A percentile compares a stretch with the other conserved stretches of the same genome.
phyloP scores from a whole-genome alignment of 2,113 vertebrate genomes.

The Amphiprion ocellaris region DNA sequence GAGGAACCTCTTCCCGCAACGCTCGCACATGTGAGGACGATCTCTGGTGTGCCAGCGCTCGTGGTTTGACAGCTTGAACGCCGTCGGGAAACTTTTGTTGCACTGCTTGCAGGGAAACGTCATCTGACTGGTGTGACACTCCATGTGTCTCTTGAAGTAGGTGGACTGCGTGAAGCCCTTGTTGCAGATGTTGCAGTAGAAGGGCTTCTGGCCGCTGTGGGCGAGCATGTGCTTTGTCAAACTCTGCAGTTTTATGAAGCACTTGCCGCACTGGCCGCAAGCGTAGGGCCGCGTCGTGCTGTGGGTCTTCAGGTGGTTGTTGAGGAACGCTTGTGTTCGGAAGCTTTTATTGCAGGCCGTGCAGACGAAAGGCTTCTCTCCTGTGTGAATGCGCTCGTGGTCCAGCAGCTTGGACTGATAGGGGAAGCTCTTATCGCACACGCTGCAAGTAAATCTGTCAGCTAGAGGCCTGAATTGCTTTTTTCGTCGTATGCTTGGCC shows the following conservation, averaged over 20 bases:
- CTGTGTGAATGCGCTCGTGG: constrained; percentile 81
- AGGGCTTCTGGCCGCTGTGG: constrained; percentile 80
- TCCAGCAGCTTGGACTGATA: constrained; percentile 79
- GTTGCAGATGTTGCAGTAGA: constrained; percentile 80
- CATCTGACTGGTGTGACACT: constrained; percentile 82
- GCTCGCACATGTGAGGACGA: constrained; percentile 82
- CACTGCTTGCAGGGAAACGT: constrained; percentile 81
- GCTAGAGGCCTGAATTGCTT: constrained; percentile 65
- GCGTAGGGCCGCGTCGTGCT: constrained; percentile 69
- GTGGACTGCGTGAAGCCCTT: constrained; percentile 83
- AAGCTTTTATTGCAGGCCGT: constrained; percentile 77
- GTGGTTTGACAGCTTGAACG: constrained; percentile 79
- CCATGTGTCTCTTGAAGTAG: constrained; percentile 83
- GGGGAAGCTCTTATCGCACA: constrained; percentile 78
- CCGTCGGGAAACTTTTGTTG: constrained; percentile 76
- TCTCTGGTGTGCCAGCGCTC: constrained; percentile 82
- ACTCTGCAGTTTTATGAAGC: constrained; percentile 73
- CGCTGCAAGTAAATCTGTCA: constrained; percentile 66
- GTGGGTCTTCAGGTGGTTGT: constrained; percentile 82
- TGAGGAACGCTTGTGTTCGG: constrained; percentile 78
- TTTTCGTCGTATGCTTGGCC: constrained; percentile 65
- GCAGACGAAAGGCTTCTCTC: constrained; percentile 79
- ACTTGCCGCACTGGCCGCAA: constrained; percentile 78
- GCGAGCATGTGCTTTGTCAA: constrained; percentile 76
- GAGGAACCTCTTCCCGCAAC: constrained; percentile 78